phyloP scores from a whole-genome alignment of 2,888 invertebrate species.

The Caenorhabditis virilis region DNA sequence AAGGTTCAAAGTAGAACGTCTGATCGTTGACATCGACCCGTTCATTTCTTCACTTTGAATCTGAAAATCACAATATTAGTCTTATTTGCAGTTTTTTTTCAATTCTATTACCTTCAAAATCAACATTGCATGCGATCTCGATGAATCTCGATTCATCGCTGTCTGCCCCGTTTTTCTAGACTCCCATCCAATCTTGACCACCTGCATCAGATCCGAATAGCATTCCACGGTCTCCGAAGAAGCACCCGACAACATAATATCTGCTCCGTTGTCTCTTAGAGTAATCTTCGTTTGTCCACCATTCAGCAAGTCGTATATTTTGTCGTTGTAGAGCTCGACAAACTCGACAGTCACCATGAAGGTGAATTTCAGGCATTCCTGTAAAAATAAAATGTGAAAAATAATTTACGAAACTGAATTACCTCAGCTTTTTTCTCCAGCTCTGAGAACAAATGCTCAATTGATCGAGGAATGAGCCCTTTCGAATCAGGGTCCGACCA shows the following conservation, averaged over 20 bases:
- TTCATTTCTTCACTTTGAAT: conserved; percentile 64
- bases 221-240: conserved; percentile 11
- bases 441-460: conserved; percentile 69
- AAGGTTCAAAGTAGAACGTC: conserved; percentile 70
- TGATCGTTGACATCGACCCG: conserved; percentile 65
- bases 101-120: conserved; percentile 63
- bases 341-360: conserved; percentile 69
- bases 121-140: conserved; percentile 71
- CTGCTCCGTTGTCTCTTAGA: conserved; percentile 25
- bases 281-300: conserved; percentile 12
- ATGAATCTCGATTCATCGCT: conserved; percentile 71
- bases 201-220: conserved; percentile 23
- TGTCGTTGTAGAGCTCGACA: conserved; percentile 71
- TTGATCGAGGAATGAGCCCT: conserved; percentile 70
- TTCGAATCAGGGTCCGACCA: conserved; percentile 63
- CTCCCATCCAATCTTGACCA: conserved; percentile 65
- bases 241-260: conserved; percentile 13
- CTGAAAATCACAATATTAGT: too few relatives aligned
- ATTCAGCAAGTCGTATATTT: conserved; percentile 70
- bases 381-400: conserved; percentile 19
- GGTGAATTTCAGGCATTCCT: conserved; percentile 68
- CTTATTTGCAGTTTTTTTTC: conserved; percentile 1
- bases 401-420: too few relatives aligned
- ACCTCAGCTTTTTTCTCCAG: conserved; percentile 64
- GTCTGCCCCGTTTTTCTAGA: conserved; percentile 70